Percentiles rank a stretch among this genome's conserved stretches.
These are phyloP conservation scores for Drosophila pachea DNA, from an alignment of 1,140 invertebrate genomes.

Conservation along the genomic window DNA sequence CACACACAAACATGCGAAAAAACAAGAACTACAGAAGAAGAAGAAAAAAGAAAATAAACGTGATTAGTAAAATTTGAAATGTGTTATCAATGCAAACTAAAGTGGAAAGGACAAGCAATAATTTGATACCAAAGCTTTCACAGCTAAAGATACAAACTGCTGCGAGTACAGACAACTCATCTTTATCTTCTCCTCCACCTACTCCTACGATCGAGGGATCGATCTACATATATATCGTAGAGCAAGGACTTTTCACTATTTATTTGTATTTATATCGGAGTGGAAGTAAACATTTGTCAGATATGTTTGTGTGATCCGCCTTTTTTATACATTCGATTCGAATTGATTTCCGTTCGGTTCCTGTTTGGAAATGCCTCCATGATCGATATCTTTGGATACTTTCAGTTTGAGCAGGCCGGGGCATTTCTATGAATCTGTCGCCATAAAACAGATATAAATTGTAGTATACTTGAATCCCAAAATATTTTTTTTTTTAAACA, in stretches of 20 bases:
- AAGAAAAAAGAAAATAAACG: slow-evolving; percentile 66
- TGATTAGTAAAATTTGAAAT: slow-evolving; percentile 65
- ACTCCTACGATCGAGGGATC: too few species aligned
- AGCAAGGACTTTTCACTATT: too few species aligned
- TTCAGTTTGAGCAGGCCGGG: slow-evolving; percentile 27
- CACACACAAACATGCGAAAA: slow-evolving; percentile 49
- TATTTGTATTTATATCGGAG: too few species aligned
- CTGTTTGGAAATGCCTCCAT: not conserved
- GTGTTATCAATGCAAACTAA: slow-evolving; percentile 18
- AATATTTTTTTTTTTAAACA: slow-evolving; percentile 44
- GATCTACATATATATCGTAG: too few species aligned
- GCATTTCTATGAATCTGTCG: slow-evolving; percentile 26
- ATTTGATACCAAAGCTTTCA: too few species aligned
- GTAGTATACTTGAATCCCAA: slow-evolving; percentile 24
- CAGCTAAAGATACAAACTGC: too few species aligned
- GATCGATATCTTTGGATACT: not conserved
- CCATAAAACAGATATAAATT: slow-evolving; percentile 32
- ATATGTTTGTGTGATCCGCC: too few species aligned
- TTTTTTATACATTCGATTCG: not conserved
- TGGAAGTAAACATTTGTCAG: too few species aligned
- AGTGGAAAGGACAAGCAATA: not conserved
- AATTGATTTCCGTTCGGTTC: not conserved
- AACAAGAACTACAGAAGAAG: slow-evolving; percentile 55
- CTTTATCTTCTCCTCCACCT: too few species aligned
- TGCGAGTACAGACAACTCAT: too few species aligned